These are phyloP conservation scores for Hydra vulgaris DNA, from an alignment of 30 jellyfish, hydroid and myxozoan species.

Conservation along the genomic window DNA sequence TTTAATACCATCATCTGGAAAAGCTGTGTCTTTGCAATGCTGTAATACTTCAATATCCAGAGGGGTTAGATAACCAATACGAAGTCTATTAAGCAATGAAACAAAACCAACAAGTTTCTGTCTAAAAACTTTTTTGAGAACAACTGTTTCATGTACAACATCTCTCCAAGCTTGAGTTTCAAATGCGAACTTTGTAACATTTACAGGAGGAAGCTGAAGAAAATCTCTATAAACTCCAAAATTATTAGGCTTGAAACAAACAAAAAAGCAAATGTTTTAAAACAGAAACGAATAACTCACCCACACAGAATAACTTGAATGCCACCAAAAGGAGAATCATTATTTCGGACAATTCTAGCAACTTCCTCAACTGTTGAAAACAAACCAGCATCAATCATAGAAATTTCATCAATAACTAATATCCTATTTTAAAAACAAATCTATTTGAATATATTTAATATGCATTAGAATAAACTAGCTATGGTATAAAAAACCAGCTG, in stretches of 20 bases:
- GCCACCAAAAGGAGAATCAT: slow-evolving; percentile 51
- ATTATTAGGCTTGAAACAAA: not conserved
- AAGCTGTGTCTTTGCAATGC: slow-evolving; percentile 30
- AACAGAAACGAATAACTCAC: slow-evolving; percentile 15
- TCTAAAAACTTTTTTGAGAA: slow-evolving; percentile 51
- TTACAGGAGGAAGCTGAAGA: slow-evolving; percentile 77
- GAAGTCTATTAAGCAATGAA: slow-evolving; percentile 41
- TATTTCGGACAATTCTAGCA: slow-evolving; percentile 42
- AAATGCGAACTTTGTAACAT: slow-evolving; percentile 34
- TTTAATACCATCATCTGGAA: slow-evolving; percentile 42
- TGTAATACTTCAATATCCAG: slow-evolving; percentile 35
- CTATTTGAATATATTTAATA: no score
- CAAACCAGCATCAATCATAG: slow-evolving; percentile 58
- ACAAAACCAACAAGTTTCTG: slow-evolving; percentile 41
- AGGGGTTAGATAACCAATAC: slow-evolving; percentile 33
- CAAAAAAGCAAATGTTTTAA: not conserved
- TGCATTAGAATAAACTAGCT: no score
- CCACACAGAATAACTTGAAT: slow-evolving; percentile 57
- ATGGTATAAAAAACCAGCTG: no score
- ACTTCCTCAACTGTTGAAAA: slow-evolving; percentile 48
- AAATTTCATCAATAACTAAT: slow-evolving; percentile 49
- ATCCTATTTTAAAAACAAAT: not conserved
- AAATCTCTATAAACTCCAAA: slow-evolving; percentile 36
- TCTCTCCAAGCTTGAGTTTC: slow-evolving; percentile 52
- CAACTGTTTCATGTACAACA: slow-evolving; percentile 29